These are phyloP conservation scores for Pardosa pseudoannulata DNA, from an alignment of 2,888 invertebrate species.

Conservation along the genomic window DNA sequence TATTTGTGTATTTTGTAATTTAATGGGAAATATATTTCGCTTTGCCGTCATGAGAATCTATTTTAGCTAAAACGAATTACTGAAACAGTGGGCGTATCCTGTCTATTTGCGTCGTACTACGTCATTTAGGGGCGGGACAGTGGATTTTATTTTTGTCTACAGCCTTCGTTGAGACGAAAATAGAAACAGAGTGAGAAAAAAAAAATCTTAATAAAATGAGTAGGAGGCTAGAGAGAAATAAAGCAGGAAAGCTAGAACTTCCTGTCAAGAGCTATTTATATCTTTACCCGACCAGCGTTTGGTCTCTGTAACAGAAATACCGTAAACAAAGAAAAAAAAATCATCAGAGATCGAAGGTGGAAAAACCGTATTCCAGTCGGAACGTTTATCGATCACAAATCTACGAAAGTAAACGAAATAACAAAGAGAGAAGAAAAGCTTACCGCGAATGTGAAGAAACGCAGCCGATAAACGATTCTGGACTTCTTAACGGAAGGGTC, in stretches of 20 bases:
- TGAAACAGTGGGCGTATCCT: neutral
- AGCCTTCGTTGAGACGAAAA: constrained; percentile 33
- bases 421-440: too few relatives aligned
- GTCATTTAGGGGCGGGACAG: constrained; percentile 32
- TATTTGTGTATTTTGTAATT: too few relatives aligned
- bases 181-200: constrained; percentile 28
- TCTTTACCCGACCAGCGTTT: constrained; percentile 19
- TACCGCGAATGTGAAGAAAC: too few relatives aligned
- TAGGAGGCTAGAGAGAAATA: constrained; percentile 35
- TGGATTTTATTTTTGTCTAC: constrained; percentile 46
- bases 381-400: too few relatives aligned
- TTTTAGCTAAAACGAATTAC: neutral
- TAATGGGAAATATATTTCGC: too few relatives aligned
- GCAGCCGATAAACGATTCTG: too few relatives aligned
- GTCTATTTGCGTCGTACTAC: constrained; percentile 24
- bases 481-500: too few relatives aligned
- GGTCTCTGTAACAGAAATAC: constrained; percentile 20
- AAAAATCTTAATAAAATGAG: constrained; percentile 23
- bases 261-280: constrained; percentile 55
- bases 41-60: too few relatives aligned
- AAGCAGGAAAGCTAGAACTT: constrained; percentile 51
- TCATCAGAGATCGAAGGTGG: constrained; percentile 33
- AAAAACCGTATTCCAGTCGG: constrained; percentile 20
- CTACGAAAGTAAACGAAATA: too few relatives aligned
- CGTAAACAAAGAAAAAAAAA: constrained; percentile 44